A percentile compares a stretch with the other conserved stretches of the same genome.
phyloP scores from a whole-genome alignment of 1,140 invertebrate genomes.

The Mercenaria mercenaria region DNA sequence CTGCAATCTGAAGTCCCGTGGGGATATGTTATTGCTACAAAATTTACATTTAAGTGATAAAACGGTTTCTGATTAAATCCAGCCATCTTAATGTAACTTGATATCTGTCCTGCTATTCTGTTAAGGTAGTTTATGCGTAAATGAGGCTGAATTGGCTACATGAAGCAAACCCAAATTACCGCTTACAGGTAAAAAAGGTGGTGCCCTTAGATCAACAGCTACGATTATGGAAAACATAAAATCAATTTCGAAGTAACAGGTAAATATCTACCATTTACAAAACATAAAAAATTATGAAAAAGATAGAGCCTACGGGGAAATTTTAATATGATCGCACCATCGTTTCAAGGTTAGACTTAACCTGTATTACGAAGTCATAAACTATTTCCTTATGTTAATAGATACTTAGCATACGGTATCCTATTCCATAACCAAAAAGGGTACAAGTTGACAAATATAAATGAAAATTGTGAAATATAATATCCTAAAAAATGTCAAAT shows the following conservation, averaged over 20 bases:
- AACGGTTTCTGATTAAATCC: background rate
- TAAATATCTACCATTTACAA: background rate
- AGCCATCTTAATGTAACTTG: background rate
- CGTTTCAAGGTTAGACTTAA: too few relatives aligned
- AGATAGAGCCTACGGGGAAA: background rate
- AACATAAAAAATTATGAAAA: background rate
- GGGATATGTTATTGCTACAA: background rate
- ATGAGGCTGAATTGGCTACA: too few relatives aligned
- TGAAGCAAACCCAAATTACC: background rate
- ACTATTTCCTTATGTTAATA: too few relatives aligned
- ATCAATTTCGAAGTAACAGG: background rate
- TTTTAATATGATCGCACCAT: too few relatives aligned
- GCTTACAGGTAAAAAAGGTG: background rate
- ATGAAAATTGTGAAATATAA: too few relatives aligned
- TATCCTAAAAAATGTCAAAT: too few relatives aligned
- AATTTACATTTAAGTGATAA: slow-evolving; percentile 3
- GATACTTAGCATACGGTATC: too few relatives aligned
- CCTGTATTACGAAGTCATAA: too few relatives aligned
- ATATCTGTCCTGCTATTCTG: background rate
- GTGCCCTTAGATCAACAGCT: background rate
- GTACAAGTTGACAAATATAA: too few relatives aligned
- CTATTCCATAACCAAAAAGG: too few relatives aligned
- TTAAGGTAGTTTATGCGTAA: background rate
- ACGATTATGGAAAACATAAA: background rate
- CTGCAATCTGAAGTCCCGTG: background rate